Evolutionary conservation across 2,888 invertebrate species (phyloP).

Genomic region (Byasa hedistus): DNA sequence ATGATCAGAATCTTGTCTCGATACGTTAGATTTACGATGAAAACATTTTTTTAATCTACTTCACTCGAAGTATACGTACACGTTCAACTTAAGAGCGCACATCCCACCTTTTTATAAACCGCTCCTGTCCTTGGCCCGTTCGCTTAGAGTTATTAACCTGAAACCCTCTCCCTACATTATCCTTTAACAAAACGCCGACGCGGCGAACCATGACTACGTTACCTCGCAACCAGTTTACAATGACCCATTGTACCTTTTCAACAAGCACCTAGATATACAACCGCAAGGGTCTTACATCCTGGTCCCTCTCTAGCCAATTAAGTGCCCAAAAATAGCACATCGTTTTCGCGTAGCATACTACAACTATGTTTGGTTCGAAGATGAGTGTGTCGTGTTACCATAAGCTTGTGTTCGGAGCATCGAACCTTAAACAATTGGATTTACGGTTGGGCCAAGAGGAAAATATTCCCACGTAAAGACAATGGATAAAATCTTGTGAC

Average conservation of each 20-base stretch:
- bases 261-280: slow-evolving; percentile 18
- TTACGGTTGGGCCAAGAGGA: slow-evolving; percentile 12
- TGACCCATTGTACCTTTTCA: slow-evolving; percentile 41
- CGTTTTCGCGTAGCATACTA: slow-evolving; percentile 48
- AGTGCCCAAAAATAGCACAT: slow-evolving; percentile 61
- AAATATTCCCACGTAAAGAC: slow-evolving; percentile 21
- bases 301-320: slow-evolving; percentile 41
- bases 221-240: slow-evolving; percentile 47
- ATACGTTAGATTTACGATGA: slow-evolving; percentile 2
- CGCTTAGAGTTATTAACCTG: slow-evolving; percentile 42
- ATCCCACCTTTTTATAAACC: slow-evolving; percentile 43
- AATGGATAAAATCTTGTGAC: slow-evolving; percentile 1
- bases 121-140: slow-evolving; percentile 54
- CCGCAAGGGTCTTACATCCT: slow-evolving; percentile 36
- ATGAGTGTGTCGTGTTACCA: slow-evolving; percentile 24
- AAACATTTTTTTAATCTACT: slow-evolving; percentile 18
- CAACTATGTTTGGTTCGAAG: slow-evolving; percentile 51
- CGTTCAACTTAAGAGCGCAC: slow-evolving; percentile 19
- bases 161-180: slow-evolving; percentile 48
- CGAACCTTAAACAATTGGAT: slow-evolving; percentile 33
- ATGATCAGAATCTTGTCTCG: background rate
- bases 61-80: slow-evolving; percentile 19
- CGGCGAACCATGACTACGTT: slow-evolving; percentile 53
- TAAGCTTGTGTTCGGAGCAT: slow-evolving; percentile 24
- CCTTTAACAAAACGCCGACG: slow-evolving; percentile 45